Percentiles rank a stretch among this genome's conserved stretches.
Evolutionary conservation across 2,797 vertebrate species (phyloP).

Genomic region (Antrozous pallidus): DNA sequence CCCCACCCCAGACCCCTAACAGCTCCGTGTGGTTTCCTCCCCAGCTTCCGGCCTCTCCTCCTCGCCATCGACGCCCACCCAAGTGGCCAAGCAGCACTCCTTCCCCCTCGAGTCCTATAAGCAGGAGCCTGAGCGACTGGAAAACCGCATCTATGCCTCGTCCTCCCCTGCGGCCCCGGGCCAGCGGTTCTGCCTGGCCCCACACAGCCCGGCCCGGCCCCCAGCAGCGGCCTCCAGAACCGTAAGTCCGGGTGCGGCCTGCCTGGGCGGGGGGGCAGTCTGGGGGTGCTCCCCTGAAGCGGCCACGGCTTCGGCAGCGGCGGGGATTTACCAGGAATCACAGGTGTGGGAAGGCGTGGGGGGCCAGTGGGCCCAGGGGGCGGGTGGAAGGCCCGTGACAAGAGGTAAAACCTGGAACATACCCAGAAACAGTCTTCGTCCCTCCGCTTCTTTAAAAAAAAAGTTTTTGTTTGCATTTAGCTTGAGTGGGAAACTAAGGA

Average conservation of each 20-base stretch:
- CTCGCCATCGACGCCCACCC: conserved; percentile 93
- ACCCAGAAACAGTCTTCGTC: background rate
- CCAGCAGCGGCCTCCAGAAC: conserved; percentile 86
- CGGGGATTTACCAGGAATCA: background rate
- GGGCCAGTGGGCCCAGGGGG: fast-evolving
- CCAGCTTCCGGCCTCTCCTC: conserved; percentile 92
- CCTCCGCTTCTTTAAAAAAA: background rate
- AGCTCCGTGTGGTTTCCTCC: background rate
- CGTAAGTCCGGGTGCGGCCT: conserved; percentile 83
- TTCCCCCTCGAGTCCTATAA: conserved; percentile 91
- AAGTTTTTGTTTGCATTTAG: background rate
- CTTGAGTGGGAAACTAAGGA: background rate
- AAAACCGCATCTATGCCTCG: conserved; percentile 87
- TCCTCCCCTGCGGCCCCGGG: conserved; percentile 90
- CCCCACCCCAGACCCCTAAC: background rate
- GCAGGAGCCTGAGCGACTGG: conserved; percentile 88
- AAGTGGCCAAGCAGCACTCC: conserved; percentile 88
- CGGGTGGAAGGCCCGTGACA: too few species aligned
- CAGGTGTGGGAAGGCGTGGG: background rate
- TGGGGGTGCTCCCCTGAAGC: fast-evolving
- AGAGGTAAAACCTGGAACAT: background rate
- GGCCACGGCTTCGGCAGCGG: fast-evolving
- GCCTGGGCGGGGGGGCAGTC: background rate
- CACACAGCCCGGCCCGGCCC: conserved; percentile 83
- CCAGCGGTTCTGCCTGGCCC: conserved; percentile 86